A percentile compares a stretch with the other conserved stretches of the same genome.
Evolutionary conservation across 2,797 vertebrate genomes (phyloP).

Genomic region (Myiotriccus ornatus): DNA sequence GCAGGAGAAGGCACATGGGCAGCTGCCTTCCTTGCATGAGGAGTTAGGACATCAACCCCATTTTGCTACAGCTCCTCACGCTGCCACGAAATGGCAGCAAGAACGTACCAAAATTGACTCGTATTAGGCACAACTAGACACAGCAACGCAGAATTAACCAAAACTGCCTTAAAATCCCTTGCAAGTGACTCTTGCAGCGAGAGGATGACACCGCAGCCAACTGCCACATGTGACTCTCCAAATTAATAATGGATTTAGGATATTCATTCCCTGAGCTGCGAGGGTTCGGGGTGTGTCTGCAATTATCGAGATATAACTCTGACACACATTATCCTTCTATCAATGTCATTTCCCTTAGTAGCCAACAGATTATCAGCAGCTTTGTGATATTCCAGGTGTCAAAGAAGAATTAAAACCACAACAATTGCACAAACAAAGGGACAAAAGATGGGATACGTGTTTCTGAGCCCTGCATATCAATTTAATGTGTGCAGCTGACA

Average conservation of each 20-base stretch:
- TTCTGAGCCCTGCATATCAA: conserved; percentile 67
- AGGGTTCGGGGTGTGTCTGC: conserved; percentile 48
- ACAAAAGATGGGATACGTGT: conserved; percentile 60
- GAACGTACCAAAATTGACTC: neutral
- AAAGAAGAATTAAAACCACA: conserved; percentile 67
- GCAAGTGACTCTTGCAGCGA: neutral
- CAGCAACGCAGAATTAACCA: neutral
- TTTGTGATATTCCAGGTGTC: conserved; percentile 73
- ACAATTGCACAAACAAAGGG: conserved; percentile 64
- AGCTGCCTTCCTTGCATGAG: neutral
- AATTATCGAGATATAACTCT: conserved; percentile 57
- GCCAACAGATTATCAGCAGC: conserved; percentile 68
- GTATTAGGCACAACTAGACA: neutral
- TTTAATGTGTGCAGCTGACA: conserved; percentile 69
- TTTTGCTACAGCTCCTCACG: conserved; percentile 1
- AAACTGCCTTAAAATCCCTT: neutral
- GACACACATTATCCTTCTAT: conserved; percentile 58
- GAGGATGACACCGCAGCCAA: neutral
- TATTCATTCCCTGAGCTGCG: conserved; percentile 21
- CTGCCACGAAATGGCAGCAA: conserved; percentile 2
- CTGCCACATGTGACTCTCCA: neutral
- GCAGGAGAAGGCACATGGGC: neutral
- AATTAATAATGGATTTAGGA: conserved; percentile 53
- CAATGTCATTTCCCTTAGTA: conserved; percentile 56
- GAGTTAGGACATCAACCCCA: neutral